A percentile compares a stretch with the other conserved stretches of the same genome.
These are phyloP conservation scores for Danio kyathit DNA, from an alignment of 2,797 vertebrate species.

Conservation along the genomic window DNA sequence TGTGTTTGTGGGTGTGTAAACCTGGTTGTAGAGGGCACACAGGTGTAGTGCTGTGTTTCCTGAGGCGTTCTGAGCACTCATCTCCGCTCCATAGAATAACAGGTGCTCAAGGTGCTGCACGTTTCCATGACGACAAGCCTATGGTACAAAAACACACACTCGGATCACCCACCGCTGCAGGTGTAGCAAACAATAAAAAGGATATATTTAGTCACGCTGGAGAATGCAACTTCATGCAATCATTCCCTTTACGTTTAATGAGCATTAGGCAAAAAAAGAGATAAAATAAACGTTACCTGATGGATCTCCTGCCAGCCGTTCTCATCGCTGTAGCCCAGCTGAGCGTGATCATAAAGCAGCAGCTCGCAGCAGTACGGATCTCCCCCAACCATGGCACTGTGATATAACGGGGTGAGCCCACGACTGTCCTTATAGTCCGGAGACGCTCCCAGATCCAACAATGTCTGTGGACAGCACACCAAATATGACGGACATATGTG, in stretches of 20 bases:
- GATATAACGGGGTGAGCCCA: constrained; percentile 93
- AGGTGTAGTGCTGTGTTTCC: constrained; percentile 96
- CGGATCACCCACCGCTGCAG: constrained; percentile 15
- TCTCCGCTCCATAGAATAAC: constrained; percentile 96
- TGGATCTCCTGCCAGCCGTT: constrained; percentile 99
- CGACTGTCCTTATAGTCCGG: constrained; percentile 97
- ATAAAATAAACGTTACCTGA: constrained; percentile 81
- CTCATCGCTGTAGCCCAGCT: constrained; percentile 91
- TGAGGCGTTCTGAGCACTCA: constrained; percentile 96
- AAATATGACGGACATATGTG: constrained; percentile 43
- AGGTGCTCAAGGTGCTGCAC: constrained; percentile 98
- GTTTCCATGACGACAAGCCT: constrained; percentile 98
- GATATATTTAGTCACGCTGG: constrained; percentile 41
- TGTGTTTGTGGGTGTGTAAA: constrained; percentile 60
- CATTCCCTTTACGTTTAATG: constrained; percentile 15
- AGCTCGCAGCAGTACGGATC: constrained; percentile 97
- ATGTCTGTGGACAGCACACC: constrained; percentile 77
- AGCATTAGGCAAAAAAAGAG: background rate
- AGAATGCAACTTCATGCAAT: background rate
- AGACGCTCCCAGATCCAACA: constrained; percentile 94
- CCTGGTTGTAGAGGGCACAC: constrained; percentile 98
- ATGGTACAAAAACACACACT: constrained; percentile 47
- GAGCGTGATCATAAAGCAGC: constrained; percentile 92
- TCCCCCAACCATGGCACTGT: constrained; percentile 95
- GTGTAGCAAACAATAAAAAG: constrained; percentile 35